These are phyloP conservation scores for Setipinna tenuifilis DNA, from an alignment of 2,797 vertebrate genomes.

Conservation along the genomic window DNA sequence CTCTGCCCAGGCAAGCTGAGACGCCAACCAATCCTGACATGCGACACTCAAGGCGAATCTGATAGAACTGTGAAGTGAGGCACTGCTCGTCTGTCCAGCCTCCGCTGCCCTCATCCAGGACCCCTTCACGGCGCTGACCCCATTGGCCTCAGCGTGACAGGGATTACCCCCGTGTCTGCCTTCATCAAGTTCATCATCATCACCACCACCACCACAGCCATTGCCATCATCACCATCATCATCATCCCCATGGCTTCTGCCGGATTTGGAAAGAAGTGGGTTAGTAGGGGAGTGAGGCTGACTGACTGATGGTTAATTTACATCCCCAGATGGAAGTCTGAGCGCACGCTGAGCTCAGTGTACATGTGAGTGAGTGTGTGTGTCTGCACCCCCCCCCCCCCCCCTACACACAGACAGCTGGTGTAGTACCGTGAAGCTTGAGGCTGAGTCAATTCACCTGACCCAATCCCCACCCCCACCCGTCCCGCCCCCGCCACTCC, in stretches of 20 bases:
- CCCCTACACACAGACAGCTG: conserved; percentile 39
- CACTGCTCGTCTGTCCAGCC: background rate
- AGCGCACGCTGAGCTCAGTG: background rate
- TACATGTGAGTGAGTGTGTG: too few species aligned
- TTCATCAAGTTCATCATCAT: too few species aligned
- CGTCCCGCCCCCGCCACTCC: background rate
- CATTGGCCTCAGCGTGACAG: background rate
- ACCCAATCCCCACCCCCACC: background rate
- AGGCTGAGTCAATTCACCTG: conserved; percentile 18
- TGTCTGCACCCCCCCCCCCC: too few species aligned
- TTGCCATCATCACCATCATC: background rate
- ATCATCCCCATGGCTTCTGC: background rate
- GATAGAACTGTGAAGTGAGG: background rate
- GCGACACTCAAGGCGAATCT: conserved; percentile 2
- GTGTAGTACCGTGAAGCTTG: conserved; percentile 7
- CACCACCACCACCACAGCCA: too few species aligned
- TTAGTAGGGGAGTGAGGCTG: conserved; percentile 2
- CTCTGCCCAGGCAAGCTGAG: background rate
- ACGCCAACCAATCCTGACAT: background rate
- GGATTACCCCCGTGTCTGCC: background rate
- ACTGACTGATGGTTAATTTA: conserved; percentile 30
- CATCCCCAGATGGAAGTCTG: conserved; percentile 29
- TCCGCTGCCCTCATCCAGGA: background rate
- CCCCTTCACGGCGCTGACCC: background rate
- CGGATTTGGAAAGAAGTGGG: conserved; percentile 23